These are phyloP conservation scores for Bombyx mori DNA, from an alignment of 1,140 invertebrate genomes.

Conservation along the genomic window ASM3026992v2 NC_085121.1:797001-797500, in stretches of 20 bases:
- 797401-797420: no score
- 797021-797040: slow-evolving; percentile 41
- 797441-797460: no score
- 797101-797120: slow-evolving; percentile 7
- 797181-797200: neutral
- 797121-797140: slow-evolving; percentile 18
- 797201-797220: neutral
- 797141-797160: slow-evolving; percentile 9
- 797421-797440: no score
- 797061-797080: slow-evolving; percentile 36
- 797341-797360: neutral
- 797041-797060: slow-evolving; percentile 48
- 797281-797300: neutral
- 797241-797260: slow-evolving; percentile 2
- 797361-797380: no score
- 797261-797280: neutral
- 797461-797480: no score
- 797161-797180: neutral
- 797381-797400: no score
- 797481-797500: no score
- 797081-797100: slow-evolving; percentile 13
- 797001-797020: slow-evolving; percentile 31
- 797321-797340: no score
- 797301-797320: no score
- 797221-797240: neutral